Base-by-base conservation (phyloP, 2,113 vertebrate species). In the Rhinolophus sinicus region DNA sequence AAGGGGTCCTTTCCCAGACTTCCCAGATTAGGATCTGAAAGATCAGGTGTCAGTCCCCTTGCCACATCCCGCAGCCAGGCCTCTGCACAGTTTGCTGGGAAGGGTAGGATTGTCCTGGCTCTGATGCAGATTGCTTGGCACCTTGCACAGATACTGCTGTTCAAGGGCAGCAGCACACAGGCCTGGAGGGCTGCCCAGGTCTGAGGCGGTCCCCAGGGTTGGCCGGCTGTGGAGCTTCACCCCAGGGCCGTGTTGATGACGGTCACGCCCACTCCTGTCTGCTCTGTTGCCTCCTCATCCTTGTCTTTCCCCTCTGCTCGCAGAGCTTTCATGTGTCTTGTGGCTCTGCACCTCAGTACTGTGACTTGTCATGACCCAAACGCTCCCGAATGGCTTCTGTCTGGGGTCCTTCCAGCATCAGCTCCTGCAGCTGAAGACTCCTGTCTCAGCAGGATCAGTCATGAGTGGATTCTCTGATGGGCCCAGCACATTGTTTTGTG, bases 191-290 rank as follows among this genome's bases (percentile, higher is more conserved):
- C 35, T 40, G 16, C 78, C 38, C 16, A 18, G 24, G 56, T 15
- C 78, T 15, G 0, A 35, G 65, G 50, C 50, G 11, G n/a, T n/a
- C 12, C n/a, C 52, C 30, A 24, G 56, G 56, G 30, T 35, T 13
- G 2, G 6, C 33, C 22, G 50, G 50, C 70, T 35, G 3, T 64
- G n/a, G 56, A 18, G 38, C 56, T 28, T 30, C 58, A 24, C 30
- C 54, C 30, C 72, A 64, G 40, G 1, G 72, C 22, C 10, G 33
- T 15, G 6, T 12, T 11, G 56, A n/a, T 33, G 19, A 8, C 21
- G 10, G 13, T 28, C 6, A 1, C 21, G 13, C 35, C 56, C 2
- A 1, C n/a, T 38, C 40, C 3, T 28, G 13, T 38, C 56, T 2
- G 22, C 58, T 21, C 73, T 16, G 4, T 22, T 50, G 8, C 73